Base-by-base conservation (phyloP, 2,888 invertebrate species). In the Hymenopus coronatus region DNA sequence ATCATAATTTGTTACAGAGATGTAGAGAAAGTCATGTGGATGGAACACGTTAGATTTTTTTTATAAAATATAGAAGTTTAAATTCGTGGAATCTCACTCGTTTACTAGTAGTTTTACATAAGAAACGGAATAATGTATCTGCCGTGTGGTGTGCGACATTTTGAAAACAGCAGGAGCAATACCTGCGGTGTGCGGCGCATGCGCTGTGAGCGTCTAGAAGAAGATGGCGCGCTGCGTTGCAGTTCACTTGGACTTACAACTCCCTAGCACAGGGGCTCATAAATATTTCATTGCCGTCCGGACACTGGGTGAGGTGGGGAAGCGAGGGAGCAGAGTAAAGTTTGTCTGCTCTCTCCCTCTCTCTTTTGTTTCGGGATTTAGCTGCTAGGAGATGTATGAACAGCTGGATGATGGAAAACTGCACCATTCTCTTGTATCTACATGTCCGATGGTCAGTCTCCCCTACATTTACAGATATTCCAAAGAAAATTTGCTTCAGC, bases 221-320 rank as follows among this genome's bases (percentile, higher is more conserved):
- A 85, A 40, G 85, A 85, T 40, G 85, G 28, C 83, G 88, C 83
- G 83, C 88, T 83, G 82, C 54, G 82, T 82, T 82, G 86, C 46
- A 84, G 33, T 40, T 85, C 46, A 85, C 46, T 85, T 85, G 85
- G 46, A 28, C 84, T 40, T 84, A 33, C 20, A 33, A n/a, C 82
- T 81, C 86, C 86, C 86, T 70, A 86, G 82, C 89, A 82, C 86
- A 86, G 30, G 81, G 88, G 84, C 90, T 90, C 90, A 90, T 90
- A 89, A 89, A 90, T 90, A 89, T 89, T 90, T 89, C 88, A 90
- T 87, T 82, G 82, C 28, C 28, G 54, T 87, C 87, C 84, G 85
- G 87, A 83, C 85, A 90, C 88, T 85, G 85, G 84, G 84, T 25
- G n/a, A 25, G 84, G 25, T 28, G 84, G 84, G n/a, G 84, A 25